Evolutionary conservation across 2,113 vertebrate genomes (phyloP).

Genomic region (Nothobranchius furzeri): DNA sequence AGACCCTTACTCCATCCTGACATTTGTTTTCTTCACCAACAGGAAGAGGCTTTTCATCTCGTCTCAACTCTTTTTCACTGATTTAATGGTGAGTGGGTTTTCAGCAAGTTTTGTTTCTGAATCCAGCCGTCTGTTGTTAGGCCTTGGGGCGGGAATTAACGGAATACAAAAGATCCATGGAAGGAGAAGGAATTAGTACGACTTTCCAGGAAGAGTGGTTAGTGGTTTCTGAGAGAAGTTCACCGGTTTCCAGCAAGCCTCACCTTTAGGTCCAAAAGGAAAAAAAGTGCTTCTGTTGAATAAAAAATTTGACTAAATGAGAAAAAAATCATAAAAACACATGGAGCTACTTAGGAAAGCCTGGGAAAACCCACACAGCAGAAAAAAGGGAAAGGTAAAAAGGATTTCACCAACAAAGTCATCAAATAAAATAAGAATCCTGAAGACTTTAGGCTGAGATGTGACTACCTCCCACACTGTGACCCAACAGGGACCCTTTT

Average conservation of each 20-base stretch:
- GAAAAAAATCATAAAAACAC: background rate
- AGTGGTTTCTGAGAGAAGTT: slow-evolving; percentile 9
- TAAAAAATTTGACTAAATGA: slow-evolving; percentile 8
- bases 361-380: slow-evolving; percentile 1
- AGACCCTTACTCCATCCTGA: slow-evolving; percentile 32
- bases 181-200: slow-evolving; percentile 29
- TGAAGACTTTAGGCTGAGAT: slow-evolving; percentile 29
- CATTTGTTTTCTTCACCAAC: slow-evolving; percentile 28
- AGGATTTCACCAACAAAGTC: slow-evolving; percentile 7
- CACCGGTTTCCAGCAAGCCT: background rate
- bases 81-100: slow-evolving; percentile 45
- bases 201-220: slow-evolving; percentile 26
- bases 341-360: slow-evolving; percentile 8
- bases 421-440: slow-evolving; percentile 26
- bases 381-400: slow-evolving; percentile 4
- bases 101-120: slow-evolving; percentile 41
- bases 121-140: slow-evolving; percentile 33
- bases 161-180: slow-evolving; percentile 31
- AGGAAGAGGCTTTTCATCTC: slow-evolving; percentile 40
- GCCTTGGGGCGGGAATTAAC: slow-evolving; percentile 49
- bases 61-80: slow-evolving; percentile 44
- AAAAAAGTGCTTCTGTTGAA: background rate
- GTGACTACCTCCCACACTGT: slow-evolving; percentile 45
- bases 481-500: slow-evolving; percentile 41
- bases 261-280: background rate